Percentiles rank a stretch among this genome's conserved stretches.
These are phyloP conservation scores for Carettochelys insculpta DNA, from an alignment of 2,113 vertebrate genomes.

Conservation along the genomic window DNA sequence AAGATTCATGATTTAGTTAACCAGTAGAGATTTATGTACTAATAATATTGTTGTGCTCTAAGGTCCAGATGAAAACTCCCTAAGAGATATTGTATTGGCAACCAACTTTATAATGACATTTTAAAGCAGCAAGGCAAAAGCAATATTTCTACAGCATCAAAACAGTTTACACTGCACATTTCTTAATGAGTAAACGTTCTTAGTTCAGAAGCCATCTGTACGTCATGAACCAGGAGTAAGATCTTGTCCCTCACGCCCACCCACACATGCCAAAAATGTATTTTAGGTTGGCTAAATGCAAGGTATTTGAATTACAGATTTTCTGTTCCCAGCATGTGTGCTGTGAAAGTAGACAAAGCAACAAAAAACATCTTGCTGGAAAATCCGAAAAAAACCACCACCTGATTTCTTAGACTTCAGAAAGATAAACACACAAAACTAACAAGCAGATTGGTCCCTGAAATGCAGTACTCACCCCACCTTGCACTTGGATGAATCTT, in stretches of 20 bases:
- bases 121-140: constrained; percentile 32
- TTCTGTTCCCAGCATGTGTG: not conserved
- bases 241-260: not conserved
- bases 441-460: not conserved
- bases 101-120: constrained; percentile 18
- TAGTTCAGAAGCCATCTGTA: not conserved
- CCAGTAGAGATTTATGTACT: constrained; percentile 72
- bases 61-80: constrained; percentile 53
- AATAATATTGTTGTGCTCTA: constrained; percentile 67
- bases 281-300: not conserved
- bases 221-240: not conserved
- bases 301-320: constrained; percentile 3
- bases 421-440: not conserved
- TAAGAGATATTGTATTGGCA: constrained; percentile 63
- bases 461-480: not conserved
- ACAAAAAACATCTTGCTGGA: not conserved
- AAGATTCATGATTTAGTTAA: constrained; percentile 70
- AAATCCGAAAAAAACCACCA: not conserved
- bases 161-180: not conserved
- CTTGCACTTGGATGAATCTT: not conserved
- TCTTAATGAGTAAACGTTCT: not conserved
- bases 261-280: not conserved
- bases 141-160: not conserved
- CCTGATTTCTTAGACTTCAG: not conserved
- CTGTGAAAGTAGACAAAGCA: not conserved